Conservation (phyloP, 1,140 invertebrate genomes). For the Leptoteleia sp. region DNA sequence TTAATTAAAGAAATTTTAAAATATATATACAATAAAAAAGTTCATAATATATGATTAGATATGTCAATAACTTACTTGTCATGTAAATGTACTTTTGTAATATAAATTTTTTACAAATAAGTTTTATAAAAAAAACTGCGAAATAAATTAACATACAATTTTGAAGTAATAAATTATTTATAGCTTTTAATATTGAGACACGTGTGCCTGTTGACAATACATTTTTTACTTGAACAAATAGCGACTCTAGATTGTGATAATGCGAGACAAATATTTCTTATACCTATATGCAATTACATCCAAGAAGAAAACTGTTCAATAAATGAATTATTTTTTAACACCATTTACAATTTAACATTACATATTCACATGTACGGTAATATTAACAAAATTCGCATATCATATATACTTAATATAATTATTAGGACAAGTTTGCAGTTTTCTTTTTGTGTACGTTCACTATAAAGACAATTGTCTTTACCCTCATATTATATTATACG, state of each 20-base stretch:
- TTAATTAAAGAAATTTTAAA: too few species aligned
- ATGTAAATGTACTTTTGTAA: conserved; percentile 43
- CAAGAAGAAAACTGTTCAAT: conserved; percentile 46
- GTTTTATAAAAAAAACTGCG: conserved; percentile 18
- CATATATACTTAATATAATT: too few species aligned
- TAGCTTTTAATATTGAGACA: conserved; percentile 25
- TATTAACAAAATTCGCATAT: too few species aligned
- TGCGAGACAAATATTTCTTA: conserved; percentile 64
- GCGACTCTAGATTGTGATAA: conserved; percentile 72
- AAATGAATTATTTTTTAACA: conserved; percentile 7
- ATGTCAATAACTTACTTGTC: conserved; percentile 54
- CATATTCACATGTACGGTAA: too few species aligned
- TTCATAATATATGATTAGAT: conserved; percentile 41
- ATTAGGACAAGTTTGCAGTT: conserved; percentile 20
- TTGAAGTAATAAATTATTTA: conserved; percentile 35
- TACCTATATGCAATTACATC: conserved; percentile 45
- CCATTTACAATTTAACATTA: neutral
- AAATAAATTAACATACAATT: conserved; percentile 29
- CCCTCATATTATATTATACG: conserved; percentile 53
- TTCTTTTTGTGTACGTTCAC: conserved; percentile 51
- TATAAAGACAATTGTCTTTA: conserved; percentile 57
- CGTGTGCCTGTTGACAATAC: conserved; percentile 67
- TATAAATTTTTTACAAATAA: conserved; percentile 45
- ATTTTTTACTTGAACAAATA: conserved; percentile 49
- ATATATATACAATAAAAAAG: too few species aligned